phyloP scores from a whole-genome alignment of 2,113 vertebrate genomes.

The Dicaeum eximium region DNA sequence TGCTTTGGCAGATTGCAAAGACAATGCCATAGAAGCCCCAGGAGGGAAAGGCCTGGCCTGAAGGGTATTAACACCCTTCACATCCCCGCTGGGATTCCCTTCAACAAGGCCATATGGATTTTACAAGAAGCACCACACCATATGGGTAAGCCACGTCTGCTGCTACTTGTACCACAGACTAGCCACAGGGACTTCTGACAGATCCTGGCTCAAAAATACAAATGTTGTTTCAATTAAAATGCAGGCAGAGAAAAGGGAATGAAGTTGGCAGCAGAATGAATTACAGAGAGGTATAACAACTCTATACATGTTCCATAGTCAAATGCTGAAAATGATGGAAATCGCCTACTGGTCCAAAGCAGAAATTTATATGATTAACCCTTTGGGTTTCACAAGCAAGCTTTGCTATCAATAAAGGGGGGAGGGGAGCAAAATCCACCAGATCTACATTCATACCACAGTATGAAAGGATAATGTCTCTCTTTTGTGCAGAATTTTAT shows the following conservation, averaged over 20 bases:
- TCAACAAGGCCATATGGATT: conserved; percentile 96
- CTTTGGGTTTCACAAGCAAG: conserved; percentile 12
- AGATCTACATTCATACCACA: background rate
- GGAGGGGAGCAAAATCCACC: background rate
- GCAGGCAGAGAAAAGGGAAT: conserved; percentile 79
- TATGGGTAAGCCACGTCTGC: conserved; percentile 93
- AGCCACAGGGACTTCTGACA: conserved; percentile 84
- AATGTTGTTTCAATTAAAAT: conserved; percentile 88
- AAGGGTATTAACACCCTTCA: conserved; percentile 93
- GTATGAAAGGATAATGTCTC: background rate
- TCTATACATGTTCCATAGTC: conserved; percentile 52
- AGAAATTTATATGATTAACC: conserved; percentile 41
- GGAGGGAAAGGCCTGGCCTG: conserved; percentile 85
- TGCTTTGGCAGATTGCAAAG: conserved; percentile 91
- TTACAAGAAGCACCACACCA: conserved; percentile 89
- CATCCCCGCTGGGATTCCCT: conserved; percentile 87
- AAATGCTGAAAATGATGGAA: conserved; percentile 50
- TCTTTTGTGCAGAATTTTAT: conserved; percentile 3
- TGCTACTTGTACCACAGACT: conserved; percentile 82
- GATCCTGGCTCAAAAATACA: conserved; percentile 81
- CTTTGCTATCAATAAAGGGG: background rate
- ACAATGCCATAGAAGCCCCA: conserved; percentile 89
- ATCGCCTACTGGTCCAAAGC: conserved; percentile 24
- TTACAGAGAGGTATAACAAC: conserved; percentile 66
- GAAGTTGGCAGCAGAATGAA: conserved; percentile 78